Evolutionary conservation across 1,140 invertebrate genomes (phyloP), one percentile per base, ranked within the genome.

Genomic region (Zeugodacus cucurbitae): DNA sequence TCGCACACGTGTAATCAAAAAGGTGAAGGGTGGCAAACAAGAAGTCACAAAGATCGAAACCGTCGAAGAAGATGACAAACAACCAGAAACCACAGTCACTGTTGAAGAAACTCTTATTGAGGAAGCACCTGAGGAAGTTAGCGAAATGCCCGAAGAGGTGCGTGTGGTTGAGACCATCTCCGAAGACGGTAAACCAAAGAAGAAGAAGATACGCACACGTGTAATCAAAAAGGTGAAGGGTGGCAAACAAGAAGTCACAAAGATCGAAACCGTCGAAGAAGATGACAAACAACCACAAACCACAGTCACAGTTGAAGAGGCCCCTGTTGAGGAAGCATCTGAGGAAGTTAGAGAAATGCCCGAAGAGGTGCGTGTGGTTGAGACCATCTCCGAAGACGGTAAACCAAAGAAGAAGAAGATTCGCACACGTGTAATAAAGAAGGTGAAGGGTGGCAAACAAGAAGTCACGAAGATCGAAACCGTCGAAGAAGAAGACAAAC

Each of bases 121-220:
- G 20, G 85, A 87, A 37, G 10, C 58, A 94, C 94, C 20, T 93
- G 92, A 93, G 93, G 94, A 90, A 92, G 90, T 89, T 89, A 91
- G 58, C 92, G 91, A 5, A 93, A 20, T 85, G 26, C 90, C 91
- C 44, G 90, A 92, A 89, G 89, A 74, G 54, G 67, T 90, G 37
- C 86, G 88, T 87, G 67, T 89, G 41, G 10, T 89, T 29, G 90
- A 91, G 82, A 87, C 90, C 86, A 87, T 89, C 11, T 89, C 88
- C 7, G 78, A 89, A 87, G 88, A 89, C 88, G 90, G 89, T 14
- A 67, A 90, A 82, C 26, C 67, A 0, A 90, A 89, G 22, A 90
- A 89, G 88, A 90, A 88, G 58, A 89, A 89, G 20, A 89, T 88
- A 8, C 89, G 89, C n/a, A 90, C 93, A 74, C 89, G 90, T 57